Evolutionary conservation across 2,888 invertebrate genomes (phyloP), one percentile per base, ranked within the genome.

Genomic region (Elmis aenea): DNA sequence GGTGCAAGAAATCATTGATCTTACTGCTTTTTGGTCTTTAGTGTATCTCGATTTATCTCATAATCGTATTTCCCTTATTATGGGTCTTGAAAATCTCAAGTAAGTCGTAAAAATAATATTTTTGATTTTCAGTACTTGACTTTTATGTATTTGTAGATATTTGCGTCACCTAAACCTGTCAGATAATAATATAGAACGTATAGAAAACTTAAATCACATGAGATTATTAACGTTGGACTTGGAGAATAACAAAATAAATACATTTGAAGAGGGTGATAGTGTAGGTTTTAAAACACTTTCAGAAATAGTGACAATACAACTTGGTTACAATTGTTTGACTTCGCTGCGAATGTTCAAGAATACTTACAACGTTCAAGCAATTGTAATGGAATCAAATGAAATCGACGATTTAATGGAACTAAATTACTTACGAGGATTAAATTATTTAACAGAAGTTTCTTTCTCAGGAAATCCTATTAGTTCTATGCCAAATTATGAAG

Each of bases 1-100:
- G 1, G 70, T 81, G 23, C 67, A 62, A 33, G 53, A 55, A 32
- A 75, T 81, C 42, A 64, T 65, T 25, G 74, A 79, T 59, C 58
- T 81, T 15, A 67, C 62, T 6, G 56, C 59, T 11, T 79, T 79
- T 57, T 81, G 81, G 81, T 77, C 79, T 3, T 68, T 81, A 3
- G 72, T 75, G 1, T 61, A 72, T 30, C 64, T 81, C 35, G 73
- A 80, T 62, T 57, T 81, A 35, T 76, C 79, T 0, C 73, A 77
- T 49, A 81, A 81, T 56, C 67, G 70, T 28, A 78, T 81, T 33
- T 71, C 69, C 46, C 50, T 48, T 34, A 79, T 81, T 4, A 9
- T 27, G 26, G 42, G 42, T 2, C 9, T 42, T 6, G 31, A 40
- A 25, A n/a, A 33, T n/a, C 24, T 44, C 9, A 33, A 29, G 44